These are phyloP conservation scores for Drosophila pruinosa DNA, from an alignment of 1,140 invertebrate species.

Conservation along the genomic window DNA sequence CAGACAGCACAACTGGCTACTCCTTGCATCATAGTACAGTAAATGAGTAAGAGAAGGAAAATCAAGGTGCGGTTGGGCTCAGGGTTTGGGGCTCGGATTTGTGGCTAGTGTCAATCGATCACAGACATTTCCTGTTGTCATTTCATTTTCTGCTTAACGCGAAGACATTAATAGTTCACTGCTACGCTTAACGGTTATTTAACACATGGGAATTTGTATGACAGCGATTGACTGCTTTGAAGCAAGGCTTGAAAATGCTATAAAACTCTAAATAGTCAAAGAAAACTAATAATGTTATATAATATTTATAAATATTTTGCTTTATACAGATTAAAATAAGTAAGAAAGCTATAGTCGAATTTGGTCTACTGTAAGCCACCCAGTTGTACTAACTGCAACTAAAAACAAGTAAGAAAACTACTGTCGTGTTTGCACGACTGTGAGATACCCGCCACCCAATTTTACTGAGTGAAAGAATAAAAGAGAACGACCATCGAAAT, in stretches of 20 bases:
- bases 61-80: conserved; percentile 1
- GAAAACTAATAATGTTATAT: no score
- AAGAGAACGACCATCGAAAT: no score
- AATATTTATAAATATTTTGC: no score
- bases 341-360: no score
- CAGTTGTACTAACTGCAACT: no score
- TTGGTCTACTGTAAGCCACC: no score
- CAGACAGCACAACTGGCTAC: conserved; percentile 47
- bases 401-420: no score
- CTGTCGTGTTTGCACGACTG: no score
- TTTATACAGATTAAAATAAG: no score
- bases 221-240: conserved; percentile 26
- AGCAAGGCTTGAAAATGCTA: not conserved
- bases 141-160: conserved; percentile 64
- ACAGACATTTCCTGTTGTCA: conserved; percentile 74
- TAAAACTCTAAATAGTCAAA: no score
- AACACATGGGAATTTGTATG: conserved; percentile 4
- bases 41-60: not conserved
- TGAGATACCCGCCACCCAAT: no score
- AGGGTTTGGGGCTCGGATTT: conserved; percentile 5
- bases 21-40: not conserved
- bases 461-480: no score
- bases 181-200: conserved; percentile 37
- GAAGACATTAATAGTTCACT: conserved; percentile 50
- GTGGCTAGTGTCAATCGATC: conserved; percentile 73